Evolutionary conservation across 2,113 vertebrate species (phyloP).

Genomic region (Entelurus aequoreus): DNA sequence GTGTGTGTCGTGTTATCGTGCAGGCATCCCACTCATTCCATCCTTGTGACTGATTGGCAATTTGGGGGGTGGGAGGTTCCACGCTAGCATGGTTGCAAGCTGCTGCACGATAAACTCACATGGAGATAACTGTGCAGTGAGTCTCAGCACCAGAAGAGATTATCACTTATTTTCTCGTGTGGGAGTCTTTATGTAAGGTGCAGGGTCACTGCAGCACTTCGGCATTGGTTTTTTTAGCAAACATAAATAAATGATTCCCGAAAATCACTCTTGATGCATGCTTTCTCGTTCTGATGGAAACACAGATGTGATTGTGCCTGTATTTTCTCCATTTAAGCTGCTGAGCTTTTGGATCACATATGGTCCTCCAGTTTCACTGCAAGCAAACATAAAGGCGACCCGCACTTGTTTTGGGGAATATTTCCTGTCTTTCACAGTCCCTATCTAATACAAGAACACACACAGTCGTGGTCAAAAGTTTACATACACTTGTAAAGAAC

Average conservation of each 20-base stretch:
- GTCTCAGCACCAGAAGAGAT: constrained; percentile 50
- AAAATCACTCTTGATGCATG: background rate
- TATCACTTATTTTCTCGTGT: constrained; percentile 44
- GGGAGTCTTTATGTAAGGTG: constrained; percentile 16
- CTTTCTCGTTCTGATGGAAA: background rate
- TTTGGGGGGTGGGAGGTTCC: constrained; percentile 50
- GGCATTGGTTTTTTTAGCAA: background rate
- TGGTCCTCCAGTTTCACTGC: constrained; percentile 11
- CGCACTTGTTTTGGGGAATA: too few species aligned
- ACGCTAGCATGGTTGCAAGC: constrained; percentile 2
- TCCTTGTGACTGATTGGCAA: constrained; percentile 19
- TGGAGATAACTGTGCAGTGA: constrained; percentile 26
- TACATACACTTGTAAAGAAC: too few species aligned
- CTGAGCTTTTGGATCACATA: constrained; percentile 22
- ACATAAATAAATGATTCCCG: background rate
- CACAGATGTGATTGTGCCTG: background rate
- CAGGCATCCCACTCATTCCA: constrained; percentile 9
- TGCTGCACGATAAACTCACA: constrained; percentile 35
- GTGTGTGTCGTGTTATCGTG: background rate
- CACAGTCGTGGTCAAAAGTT: too few species aligned
- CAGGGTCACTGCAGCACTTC: background rate
- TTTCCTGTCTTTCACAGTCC: too few species aligned
- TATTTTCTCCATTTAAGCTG: constrained; percentile 27
- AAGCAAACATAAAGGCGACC: too few species aligned
- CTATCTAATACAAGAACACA: too few species aligned